Percentiles rank a stretch among this genome's conserved stretches.
phyloP scores from a whole-genome alignment of 1,140 invertebrate species.

The Formica exsecta region DNA sequence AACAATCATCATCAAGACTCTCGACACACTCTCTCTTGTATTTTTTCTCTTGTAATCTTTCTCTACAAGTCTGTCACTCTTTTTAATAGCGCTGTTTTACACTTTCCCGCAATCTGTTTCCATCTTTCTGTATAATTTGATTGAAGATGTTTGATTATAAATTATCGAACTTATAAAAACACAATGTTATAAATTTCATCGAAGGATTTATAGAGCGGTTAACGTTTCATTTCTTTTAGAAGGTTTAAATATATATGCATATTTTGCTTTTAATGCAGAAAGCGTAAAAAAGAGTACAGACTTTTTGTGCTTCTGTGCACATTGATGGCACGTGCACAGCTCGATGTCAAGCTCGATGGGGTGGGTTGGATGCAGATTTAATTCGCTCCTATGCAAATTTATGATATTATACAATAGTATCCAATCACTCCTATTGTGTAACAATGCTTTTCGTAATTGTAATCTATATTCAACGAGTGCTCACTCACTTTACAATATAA shows the following conservation, averaged over 20 bases:
- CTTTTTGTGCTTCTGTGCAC: conserved; percentile 47
- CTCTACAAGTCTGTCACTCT: conserved; percentile 19
- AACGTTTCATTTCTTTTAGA: not conserved
- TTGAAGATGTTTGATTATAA: not conserved
- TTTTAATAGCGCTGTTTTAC: conserved; percentile 31
- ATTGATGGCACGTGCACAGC: conserved; percentile 40
- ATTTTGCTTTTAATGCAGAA: not conserved
- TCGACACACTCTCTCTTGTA: conserved; percentile 51
- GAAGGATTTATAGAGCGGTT: not conserved
- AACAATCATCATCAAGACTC: conserved; percentile 61
- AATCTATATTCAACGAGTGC: not conserved
- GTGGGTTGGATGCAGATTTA: conserved; percentile 2
- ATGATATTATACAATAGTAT: not conserved
- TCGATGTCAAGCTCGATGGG: not conserved
- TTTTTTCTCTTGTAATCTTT: conserved; percentile 42
- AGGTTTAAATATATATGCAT: not conserved
- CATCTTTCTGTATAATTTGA: not conserved
- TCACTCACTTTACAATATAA: no score
- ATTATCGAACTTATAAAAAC: not conserved
- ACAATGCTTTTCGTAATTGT: conserved; percentile 14
- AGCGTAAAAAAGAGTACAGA: conserved; percentile 47
- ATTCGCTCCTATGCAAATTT: conserved; percentile 12
- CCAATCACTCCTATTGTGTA: conserved; percentile 5
- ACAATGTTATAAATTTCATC: not conserved
- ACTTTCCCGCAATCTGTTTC: conserved; percentile 11